Percentiles rank a stretch among this genome's conserved stretches.
Evolutionary conservation across 2,888 invertebrate genomes (phyloP).

Genomic region (Nematopogon swammerdamellus): DNA sequence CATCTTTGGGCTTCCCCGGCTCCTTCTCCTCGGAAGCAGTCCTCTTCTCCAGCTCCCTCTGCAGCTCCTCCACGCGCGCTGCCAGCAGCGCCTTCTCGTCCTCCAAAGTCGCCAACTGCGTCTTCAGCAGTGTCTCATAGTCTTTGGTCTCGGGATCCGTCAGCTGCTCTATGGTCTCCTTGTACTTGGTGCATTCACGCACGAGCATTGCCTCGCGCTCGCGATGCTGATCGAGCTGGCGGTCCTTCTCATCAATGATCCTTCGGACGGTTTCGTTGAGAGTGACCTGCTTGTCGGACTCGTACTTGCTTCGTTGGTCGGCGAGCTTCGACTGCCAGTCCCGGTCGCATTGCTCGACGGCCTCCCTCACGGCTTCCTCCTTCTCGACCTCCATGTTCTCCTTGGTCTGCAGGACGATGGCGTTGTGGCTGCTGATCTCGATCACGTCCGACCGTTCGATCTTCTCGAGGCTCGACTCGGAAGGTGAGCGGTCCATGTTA

Average conservation of each 20-base stretch:
- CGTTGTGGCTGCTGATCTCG: constrained; percentile 62
- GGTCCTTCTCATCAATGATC: constrained; percentile 68
- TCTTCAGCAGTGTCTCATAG: constrained; percentile 39
- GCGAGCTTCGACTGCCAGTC: constrained; percentile 40
- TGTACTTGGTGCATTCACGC: constrained; percentile 64
- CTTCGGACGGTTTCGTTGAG: constrained; percentile 65
- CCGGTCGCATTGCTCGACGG: constrained; percentile 54
- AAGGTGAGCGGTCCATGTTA: constrained; percentile 72
- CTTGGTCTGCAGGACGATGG: constrained; percentile 64
- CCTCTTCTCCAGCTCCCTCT: constrained; percentile 40
- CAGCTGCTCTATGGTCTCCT: constrained; percentile 65
- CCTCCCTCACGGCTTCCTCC: constrained; percentile 44
- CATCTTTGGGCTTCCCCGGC: constrained; percentile 32
- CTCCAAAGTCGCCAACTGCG: constrained; percentile 36
- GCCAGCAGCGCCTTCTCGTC: constrained; percentile 36
- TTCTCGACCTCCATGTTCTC: constrained; percentile 63
- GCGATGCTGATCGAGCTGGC: constrained; percentile 62
- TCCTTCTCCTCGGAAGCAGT: constrained; percentile 21
- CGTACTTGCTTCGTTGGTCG: constrained; percentile 44
- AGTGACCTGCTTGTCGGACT: constrained; percentile 53
- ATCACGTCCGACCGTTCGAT: constrained; percentile 66
- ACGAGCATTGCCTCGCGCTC: constrained; percentile 58
- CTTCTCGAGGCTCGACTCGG: constrained; percentile 75
- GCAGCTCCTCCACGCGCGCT: constrained; percentile 36
- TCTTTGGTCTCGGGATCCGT: constrained; percentile 62